Evolutionary conservation across 2,888 invertebrate species (phyloP).

Genomic region (Oscheius myriophilus): DNA sequence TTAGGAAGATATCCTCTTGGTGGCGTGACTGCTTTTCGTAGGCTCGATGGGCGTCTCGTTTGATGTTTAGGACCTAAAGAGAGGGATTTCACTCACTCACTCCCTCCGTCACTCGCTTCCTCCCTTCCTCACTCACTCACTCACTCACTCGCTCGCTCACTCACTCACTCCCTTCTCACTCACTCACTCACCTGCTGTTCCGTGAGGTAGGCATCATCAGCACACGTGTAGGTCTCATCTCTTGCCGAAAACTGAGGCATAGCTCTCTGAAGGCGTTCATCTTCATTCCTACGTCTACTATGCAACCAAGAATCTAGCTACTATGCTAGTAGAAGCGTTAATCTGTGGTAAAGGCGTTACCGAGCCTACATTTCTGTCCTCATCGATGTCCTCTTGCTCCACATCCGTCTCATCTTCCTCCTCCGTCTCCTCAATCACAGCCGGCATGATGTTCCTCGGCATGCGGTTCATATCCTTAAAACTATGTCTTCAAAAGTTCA

Average conservation of each 20-base stretch:
- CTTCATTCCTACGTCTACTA: too few species aligned
- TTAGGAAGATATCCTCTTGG: slow-evolving; percentile 67
- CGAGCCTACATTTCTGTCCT: slow-evolving; percentile 39
- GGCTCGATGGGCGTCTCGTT: slow-evolving; percentile 63
- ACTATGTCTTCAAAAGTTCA: too few species aligned
- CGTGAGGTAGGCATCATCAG: slow-evolving; percentile 43
- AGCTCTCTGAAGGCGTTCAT: too few species aligned
- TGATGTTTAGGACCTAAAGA: slow-evolving; percentile 55
- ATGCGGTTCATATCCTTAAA: slow-evolving; percentile 65
- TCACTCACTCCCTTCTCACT: too few species aligned
- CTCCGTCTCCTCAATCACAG: slow-evolving; percentile 62
- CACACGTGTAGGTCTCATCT: slow-evolving; percentile 46
- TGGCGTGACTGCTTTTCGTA: slow-evolving; percentile 68
- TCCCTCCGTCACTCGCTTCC: too few species aligned
- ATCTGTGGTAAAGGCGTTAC: background rate
- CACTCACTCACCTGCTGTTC: slow-evolving; percentile 43
- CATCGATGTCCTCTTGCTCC: slow-evolving; percentile 58
- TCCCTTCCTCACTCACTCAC: too few species aligned
- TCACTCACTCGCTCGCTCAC: too few species aligned
- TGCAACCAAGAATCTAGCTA: too few species aligned
- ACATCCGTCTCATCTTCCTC: slow-evolving; percentile 64
- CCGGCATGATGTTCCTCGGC: slow-evolving; percentile 66
- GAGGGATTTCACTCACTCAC: too few species aligned
- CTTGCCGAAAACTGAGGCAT: background rate
- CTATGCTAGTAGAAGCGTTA: too few species aligned